Evolutionary conservation across 2,888 invertebrate genomes (phyloP), one percentile per base, ranked within the genome.

Genomic region (Dasypogon diadema): DNA sequence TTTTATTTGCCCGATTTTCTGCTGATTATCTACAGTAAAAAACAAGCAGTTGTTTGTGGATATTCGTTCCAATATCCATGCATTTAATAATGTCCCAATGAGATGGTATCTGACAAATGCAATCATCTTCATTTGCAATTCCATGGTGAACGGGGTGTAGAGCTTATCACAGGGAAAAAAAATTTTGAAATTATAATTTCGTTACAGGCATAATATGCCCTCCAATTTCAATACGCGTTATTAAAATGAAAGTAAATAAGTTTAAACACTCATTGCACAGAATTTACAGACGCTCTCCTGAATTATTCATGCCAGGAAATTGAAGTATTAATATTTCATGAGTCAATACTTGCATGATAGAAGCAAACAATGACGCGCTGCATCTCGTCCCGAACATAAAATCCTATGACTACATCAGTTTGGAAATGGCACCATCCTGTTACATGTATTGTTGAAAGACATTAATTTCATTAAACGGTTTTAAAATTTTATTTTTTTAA

Each of bases 271-370:
- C 54, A 42, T 34, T 54, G 54, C 24, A 34, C 34, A 54, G 34
- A 54, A 70, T 70, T 70, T 70, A 54, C 54, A 54, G 34, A 54
- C 24, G 54, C 70, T 54, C 18, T 54, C n/a, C 18, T 70, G 54
- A 70, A 70, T 70, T 54, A 70, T 70, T 70, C 70, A 70, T 70
- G n/a, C 54, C 22, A 30, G 54, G 30, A 70, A 70, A 70, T 70
- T 70, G 70, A 51, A 70, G 70, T 70, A 54, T 70, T 70, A 70
- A 70, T 70, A 70, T 70, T 70, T 70, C 54, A 70, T 70, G 70
- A 70, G 54, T 54, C 70, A 34, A 70, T 54, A 70, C 70, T 54
- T 70, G 70, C 54, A 46, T 65, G 46, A 65, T 65, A 48, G 46
- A 46, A 24, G 24, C 16, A 21, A 24, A 65, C 5, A 22, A 12